Evolutionary conservation across 2,113 vertebrate species (phyloP), one percentile per base, ranked within the genome.

Genomic region (Protomyctophum bolini): DNA sequence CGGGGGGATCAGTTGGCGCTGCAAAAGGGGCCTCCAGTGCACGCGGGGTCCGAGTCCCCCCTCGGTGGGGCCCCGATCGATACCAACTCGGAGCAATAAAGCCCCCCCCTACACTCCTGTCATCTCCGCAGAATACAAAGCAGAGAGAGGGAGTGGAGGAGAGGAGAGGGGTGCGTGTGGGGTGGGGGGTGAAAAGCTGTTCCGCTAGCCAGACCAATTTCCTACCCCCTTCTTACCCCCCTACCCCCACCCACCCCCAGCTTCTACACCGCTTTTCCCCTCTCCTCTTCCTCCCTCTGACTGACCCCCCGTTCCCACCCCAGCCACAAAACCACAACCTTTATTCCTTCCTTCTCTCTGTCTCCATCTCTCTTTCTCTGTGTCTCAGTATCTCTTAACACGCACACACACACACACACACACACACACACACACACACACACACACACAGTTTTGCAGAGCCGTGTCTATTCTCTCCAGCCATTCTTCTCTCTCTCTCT

Each of bases 61-160:
- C 87, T 87, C 76, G 66, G 86, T 64, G 79, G 90, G 90, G 91
- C 93, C 93, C 93, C 93, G 93, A 94, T 94, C 93, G 92, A 94
- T 94, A 94, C 93, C 74, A 91, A 94, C 93, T 94, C 92, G 81
- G 91, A 94, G 93, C 93, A 93, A 94, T 93, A 94, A 94, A 94
- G 93, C 93, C 82, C 83, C 76, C 65, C 67, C n/a, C n/a, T 60
- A 66, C 48, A 21, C 15, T 51, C 86, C 88, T 90, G 88, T 89
- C 88, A 90, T 89, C 87, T 87, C 88, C 78, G 72, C 86, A 83
- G 89, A 91, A 90, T 91, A 91, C 89, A 89, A 91, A 90, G 88
- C 88, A 89, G 88, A 86, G 83, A 77, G 63, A 70, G 10, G 33
- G 33, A 62, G 68, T 58, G 57, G 66, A 55, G 6, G 64, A 61